phyloP scores from a whole-genome alignment of 2,797 vertebrate genomes.

The Pelodytes ibericus region DNA sequence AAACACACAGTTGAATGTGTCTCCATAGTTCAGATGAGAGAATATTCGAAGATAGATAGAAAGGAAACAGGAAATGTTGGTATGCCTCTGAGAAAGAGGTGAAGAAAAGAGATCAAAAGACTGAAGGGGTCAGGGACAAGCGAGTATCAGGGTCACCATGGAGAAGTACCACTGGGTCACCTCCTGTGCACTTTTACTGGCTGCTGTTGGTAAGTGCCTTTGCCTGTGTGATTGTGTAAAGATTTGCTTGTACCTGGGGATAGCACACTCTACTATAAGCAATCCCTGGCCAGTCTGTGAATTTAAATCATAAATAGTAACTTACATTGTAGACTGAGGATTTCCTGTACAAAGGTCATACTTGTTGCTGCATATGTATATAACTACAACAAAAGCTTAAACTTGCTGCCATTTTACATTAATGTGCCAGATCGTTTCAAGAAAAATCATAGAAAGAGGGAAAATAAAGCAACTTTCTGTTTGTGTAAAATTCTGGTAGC shows the following conservation, averaged over 20 bases:
- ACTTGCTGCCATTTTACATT: background rate
- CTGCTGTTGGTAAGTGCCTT: conserved; percentile 63
- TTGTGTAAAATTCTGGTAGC: too few species aligned
- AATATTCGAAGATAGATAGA: conserved; percentile 71
- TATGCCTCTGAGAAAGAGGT: conserved; percentile 60
- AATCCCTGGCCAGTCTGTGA: conserved; percentile 58
- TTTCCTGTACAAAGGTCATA: conserved; percentile 11
- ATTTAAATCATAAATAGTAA: background rate
- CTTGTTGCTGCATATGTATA: background rate
- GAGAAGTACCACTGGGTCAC: conserved; percentile 20
- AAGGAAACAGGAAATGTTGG: conserved; percentile 82
- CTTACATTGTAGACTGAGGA: background rate
- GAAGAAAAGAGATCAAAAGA: conserved; percentile 38
- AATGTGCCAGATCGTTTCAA: background rate
- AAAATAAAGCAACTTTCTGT: too few species aligned
- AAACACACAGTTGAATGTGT: conserved; percentile 76
- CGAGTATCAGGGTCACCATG: conserved; percentile 58
- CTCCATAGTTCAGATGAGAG: conserved; percentile 67
- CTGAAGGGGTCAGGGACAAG: conserved; percentile 48
- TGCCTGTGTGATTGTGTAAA: conserved; percentile 13
- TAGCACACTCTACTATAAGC: conserved; percentile 47
- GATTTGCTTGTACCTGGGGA: conserved; percentile 54
- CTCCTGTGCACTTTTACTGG: conserved; percentile 58
- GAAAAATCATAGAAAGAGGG: too few species aligned
- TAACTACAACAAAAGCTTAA: background rate